Evolutionary conservation across 2,888 invertebrate genomes (phyloP), one percentile per base, ranked within the genome.

Genomic region (Cheilosia pagana): DNA sequence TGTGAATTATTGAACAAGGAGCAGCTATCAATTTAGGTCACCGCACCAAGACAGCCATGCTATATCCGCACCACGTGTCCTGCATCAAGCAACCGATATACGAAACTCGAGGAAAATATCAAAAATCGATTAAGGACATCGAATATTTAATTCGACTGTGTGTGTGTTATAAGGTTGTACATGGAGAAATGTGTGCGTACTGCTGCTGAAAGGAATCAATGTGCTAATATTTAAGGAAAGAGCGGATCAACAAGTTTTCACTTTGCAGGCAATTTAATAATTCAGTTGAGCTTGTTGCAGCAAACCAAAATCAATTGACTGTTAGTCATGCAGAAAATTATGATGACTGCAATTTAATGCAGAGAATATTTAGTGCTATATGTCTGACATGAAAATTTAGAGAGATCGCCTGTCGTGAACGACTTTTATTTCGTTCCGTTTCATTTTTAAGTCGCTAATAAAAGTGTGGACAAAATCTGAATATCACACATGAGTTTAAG

Each of bases 1-100:
- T 72, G 45, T 79, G 74, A 79, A 74, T 67, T 74, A 67, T 79
- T 79, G 53, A 79, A 59, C 65, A 67, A 67, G 59, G 39, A 79
- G 72, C 45, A 16, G 65, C 43, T 28, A 60, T 74, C 35, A 67
- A 79, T 74, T 60, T 74, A 74, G 79, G 79, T 74, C 79, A 67
- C 43, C 74, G 59, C 79, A 74, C 43, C 79, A 65, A 48, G 23
- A 35, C 35, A 48, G 28, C 19, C 41, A 55, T 28, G 12, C 50
- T 50, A 48, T 48, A 63, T 8, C 62, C 59, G 43, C 41, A 65
- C 19, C 19, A 50, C 21, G 74, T 57, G 55, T 48, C 25, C 53
- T 53, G 43, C 57, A 31, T 28, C 50, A 52, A 31, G 21, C 50
- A 21, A 16, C 48, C 55, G 59, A 76, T 59, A 60, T 59, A 16